Evolutionary conservation across 1,140 invertebrate genomes (phyloP).

Genomic region (Cydia pomonella): DNA sequence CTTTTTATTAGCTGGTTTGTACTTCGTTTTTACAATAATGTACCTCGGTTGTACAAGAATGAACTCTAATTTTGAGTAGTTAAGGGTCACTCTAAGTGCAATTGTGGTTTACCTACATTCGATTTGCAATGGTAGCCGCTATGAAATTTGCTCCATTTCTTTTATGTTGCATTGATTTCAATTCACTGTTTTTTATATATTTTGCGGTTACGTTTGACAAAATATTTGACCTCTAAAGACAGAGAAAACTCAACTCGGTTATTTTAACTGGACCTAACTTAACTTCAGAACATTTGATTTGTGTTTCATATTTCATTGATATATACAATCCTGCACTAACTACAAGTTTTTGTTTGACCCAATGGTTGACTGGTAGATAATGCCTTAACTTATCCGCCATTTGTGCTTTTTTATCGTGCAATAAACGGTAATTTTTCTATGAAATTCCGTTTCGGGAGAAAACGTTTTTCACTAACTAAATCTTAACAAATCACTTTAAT

Average conservation of each 20-base stretch:
- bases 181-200: neutral
- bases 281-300: too few species aligned
- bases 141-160: slow-evolving; percentile 1
- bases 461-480: too few species aligned
- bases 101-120: neutral
- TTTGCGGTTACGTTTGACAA: neutral
- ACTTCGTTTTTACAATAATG: neutral
- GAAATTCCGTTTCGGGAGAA: too few species aligned
- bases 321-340: too few species aligned
- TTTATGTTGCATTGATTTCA: neutral
- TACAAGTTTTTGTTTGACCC: too few species aligned
- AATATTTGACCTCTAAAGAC: neutral
- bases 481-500: too few species aligned
- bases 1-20: neutral
- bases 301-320: too few species aligned
- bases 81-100: neutral
- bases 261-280: too few species aligned
- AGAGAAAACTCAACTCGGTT: neutral
- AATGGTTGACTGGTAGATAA: too few species aligned
- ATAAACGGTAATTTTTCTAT: too few species aligned
- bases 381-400: too few species aligned
- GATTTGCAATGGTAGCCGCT: slow-evolving; percentile 1
- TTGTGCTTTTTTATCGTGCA: too few species aligned
- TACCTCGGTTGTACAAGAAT: neutral
- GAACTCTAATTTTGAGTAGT: neutral